phyloP scores from a whole-genome alignment of 2,113 vertebrate species.

The Osmerus eperlanus region DNA sequence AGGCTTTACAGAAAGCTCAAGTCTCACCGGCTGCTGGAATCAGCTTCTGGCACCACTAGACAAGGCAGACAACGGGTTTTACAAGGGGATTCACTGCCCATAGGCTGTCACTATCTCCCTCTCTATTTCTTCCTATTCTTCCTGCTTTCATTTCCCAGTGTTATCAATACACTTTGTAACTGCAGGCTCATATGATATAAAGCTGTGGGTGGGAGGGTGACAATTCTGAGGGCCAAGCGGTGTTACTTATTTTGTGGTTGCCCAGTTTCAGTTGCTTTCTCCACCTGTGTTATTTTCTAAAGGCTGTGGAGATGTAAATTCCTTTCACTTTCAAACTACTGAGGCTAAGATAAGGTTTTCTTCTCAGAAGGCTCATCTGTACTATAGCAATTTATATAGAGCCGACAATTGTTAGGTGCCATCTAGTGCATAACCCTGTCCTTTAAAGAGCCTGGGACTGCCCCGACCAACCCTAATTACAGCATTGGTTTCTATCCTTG shows the following conservation, averaged over 20 bases:
- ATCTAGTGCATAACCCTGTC: constrained; percentile 45
- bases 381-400: too few species aligned
- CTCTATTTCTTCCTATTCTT: background rate
- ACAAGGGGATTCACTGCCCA: constrained; percentile 18
- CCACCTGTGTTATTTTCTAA: too few species aligned
- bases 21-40: constrained; percentile 43
- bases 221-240: background rate
- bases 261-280: too few species aligned
- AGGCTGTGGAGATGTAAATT: too few species aligned
- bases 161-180: constrained; percentile 1
- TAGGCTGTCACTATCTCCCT: constrained; percentile 18
- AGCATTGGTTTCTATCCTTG: constrained; percentile 56
- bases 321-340: too few species aligned
- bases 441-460: constrained; percentile 43
- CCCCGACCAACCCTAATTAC: constrained; percentile 56
- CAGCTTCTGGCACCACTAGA: constrained; percentile 42
- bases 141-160: background rate
- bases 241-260: background rate
- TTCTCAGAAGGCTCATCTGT: too few species aligned
- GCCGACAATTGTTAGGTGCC: too few species aligned
- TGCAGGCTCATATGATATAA: background rate
- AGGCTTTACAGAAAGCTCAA: constrained; percentile 40
- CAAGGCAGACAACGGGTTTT: constrained; percentile 38
- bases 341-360: too few species aligned
- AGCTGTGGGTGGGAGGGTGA: background rate